Conservation (phyloP, 1,140 invertebrate genomes). For the Asbolus verrucosus region DNA sequence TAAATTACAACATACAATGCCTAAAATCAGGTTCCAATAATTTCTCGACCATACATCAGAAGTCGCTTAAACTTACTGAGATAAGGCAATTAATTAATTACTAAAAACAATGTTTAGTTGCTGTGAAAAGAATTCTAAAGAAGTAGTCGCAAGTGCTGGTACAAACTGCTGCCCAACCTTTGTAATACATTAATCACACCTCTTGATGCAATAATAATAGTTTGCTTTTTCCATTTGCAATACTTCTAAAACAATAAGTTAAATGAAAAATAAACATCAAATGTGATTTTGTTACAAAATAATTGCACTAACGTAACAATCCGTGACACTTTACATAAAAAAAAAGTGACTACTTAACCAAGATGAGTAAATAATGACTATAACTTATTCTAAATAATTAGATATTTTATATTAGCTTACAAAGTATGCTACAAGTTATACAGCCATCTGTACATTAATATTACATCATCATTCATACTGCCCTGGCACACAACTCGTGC, state of each 20-base stretch:
- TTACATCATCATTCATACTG: conserved; percentile 41
- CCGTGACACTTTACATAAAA: conserved; percentile 32
- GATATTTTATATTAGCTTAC: conserved; percentile 30
- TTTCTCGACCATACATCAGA: too few species aligned
- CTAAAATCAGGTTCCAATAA: neutral
- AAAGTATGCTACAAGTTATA: conserved; percentile 57
- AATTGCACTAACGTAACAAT: conserved; percentile 42
- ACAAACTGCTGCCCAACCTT: neutral
- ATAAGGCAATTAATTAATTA: too few species aligned
- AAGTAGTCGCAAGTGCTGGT: neutral
- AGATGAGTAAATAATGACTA: conserved; percentile 27
- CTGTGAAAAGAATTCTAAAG: too few species aligned
- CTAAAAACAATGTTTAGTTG: too few species aligned
- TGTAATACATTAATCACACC: too few species aligned
- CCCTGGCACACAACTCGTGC: conserved; percentile 43
- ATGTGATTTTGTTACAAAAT: conserved; percentile 25
- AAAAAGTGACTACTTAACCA: conserved; percentile 6
- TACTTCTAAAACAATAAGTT: conserved; percentile 40
- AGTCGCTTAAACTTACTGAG: too few species aligned
- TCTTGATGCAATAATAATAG: neutral
- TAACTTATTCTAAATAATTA: conserved; percentile 26
- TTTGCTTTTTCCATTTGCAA: conserved; percentile 21
- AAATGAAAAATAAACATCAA: conserved; percentile 6
- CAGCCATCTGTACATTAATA: conserved; percentile 55
- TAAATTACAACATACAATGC: conserved; percentile 19